Percentiles rank a stretch among this genome's conserved stretches.
Evolutionary conservation across 1,140 invertebrate genomes (phyloP).

Genomic region (Palaemon carinicauda): DNA sequence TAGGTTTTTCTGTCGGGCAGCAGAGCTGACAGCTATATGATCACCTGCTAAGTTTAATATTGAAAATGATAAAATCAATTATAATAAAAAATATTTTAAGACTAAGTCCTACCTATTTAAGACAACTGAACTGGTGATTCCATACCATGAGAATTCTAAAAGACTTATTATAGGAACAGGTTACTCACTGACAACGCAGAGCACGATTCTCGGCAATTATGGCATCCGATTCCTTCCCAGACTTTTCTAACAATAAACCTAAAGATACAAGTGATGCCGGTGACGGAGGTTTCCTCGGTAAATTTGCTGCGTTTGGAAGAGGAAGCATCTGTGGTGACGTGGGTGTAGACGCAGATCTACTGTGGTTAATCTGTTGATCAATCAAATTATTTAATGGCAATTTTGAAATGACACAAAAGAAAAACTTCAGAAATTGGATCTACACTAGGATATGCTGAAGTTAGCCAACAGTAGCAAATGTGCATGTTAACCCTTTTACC

Average conservation of each 20-base stretch:
- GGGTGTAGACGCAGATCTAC: not conserved
- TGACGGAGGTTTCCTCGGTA: slow-evolving; percentile 42
- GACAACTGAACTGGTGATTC: too few species aligned
- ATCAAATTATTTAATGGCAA: not conserved
- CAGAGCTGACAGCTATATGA: too few species aligned
- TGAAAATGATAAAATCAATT: too few species aligned
- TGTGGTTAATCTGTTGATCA: slow-evolving; percentile 32
- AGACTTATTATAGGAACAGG: not conserved
- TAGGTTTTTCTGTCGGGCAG: too few species aligned
- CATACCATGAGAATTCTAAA: not conserved
- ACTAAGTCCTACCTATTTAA: too few species aligned
- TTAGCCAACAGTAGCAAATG: too few species aligned
- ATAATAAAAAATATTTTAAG: too few species aligned
- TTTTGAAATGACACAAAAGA: not conserved
- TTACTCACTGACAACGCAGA: slow-evolving; percentile 50
- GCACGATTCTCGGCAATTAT: slow-evolving; percentile 52
- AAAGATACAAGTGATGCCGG: slow-evolving; percentile 41
- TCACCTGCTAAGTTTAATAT: too few species aligned
- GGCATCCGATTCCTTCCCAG: slow-evolving; percentile 43
- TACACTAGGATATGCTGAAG: too few species aligned
- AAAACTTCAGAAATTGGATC: not conserved
- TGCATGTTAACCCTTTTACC: too few species aligned
- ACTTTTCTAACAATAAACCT: slow-evolving; percentile 37
- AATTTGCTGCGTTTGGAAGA: slow-evolving; percentile 25
- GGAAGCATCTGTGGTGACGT: not conserved